A percentile compares a stretch with the other conserved stretches of the same genome.
Evolutionary conservation across 2,113 vertebrate genomes (phyloP).

Genomic region (Budorcas taxicolor): DNA sequence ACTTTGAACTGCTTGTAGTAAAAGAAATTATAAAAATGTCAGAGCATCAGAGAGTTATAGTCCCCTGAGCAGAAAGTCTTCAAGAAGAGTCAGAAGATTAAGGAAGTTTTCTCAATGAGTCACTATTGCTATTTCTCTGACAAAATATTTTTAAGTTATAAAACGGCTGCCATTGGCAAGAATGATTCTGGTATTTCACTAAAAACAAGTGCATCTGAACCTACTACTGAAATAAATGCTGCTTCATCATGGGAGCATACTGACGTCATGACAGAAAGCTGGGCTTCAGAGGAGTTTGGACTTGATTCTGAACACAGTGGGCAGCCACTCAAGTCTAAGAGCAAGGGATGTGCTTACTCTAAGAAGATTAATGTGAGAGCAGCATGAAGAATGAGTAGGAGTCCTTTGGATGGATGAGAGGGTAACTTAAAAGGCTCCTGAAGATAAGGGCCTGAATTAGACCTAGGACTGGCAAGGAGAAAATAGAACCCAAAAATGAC

Average conservation of each 20-base stretch:
- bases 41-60: not conserved
- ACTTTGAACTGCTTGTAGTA: not conserved
- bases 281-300: not conserved
- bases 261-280: not conserved
- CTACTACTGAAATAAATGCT: not conserved
- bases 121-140: not conserved
- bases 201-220: not conserved
- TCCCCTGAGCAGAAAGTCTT: not conserved
- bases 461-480: not conserved
- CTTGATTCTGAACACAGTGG: not conserved
- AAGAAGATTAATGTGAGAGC: not conserved
- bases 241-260: not conserved
- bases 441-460: not conserved
- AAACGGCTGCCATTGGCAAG: not conserved
- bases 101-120: not conserved
- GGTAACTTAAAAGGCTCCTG: not conserved
- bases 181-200: not conserved
- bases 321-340: not conserved
- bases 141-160: constrained; percentile 33
- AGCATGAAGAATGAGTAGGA: not conserved
- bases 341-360: not conserved
- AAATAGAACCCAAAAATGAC: not conserved
- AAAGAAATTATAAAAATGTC: constrained; percentile 24
- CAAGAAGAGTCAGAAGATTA: not conserved
- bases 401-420: not conserved